Evolutionary conservation across 2,888 invertebrate genomes (phyloP).

Genomic region (Blomia tropicalis): DNA sequence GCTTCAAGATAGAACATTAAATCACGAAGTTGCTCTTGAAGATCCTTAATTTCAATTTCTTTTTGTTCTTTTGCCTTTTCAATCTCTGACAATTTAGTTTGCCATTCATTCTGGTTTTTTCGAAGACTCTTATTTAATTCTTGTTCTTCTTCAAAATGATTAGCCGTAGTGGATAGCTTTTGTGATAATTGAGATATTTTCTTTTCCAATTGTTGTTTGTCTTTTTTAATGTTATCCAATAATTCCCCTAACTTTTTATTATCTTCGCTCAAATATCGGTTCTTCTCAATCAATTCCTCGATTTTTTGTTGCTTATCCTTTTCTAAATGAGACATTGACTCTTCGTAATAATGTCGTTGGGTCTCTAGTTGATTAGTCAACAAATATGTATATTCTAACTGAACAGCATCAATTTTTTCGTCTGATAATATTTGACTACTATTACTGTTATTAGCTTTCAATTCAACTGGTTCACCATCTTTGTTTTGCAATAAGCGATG

Average conservation of each 20-base stretch:
- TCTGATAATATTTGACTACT: slow-evolving; percentile 33
- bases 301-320: slow-evolving; percentile 31
- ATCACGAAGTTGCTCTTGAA: slow-evolving; percentile 83
- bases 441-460: slow-evolving; percentile 21
- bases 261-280: slow-evolving; percentile 41
- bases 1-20: slow-evolving; percentile 93
- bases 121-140: slow-evolving; percentile 61
- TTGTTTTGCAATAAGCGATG: slow-evolving; percentile 91
- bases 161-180: slow-evolving; percentile 48
- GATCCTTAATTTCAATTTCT: slow-evolving; percentile 52
- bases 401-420: slow-evolving; percentile 83
- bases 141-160: slow-evolving; percentile 63
- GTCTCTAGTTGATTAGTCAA: slow-evolving; percentile 86
- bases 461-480: slow-evolving; percentile 78
- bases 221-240: slow-evolving; percentile 38
- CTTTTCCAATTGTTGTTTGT: slow-evolving; percentile 53
- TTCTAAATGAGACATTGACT: slow-evolving; percentile 46
- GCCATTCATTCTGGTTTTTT: slow-evolving; percentile 55
- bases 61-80: slow-evolving; percentile 41
- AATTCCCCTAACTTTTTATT: slow-evolving; percentile 33
- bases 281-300: slow-evolving; percentile 43
- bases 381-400: slow-evolving; percentile 88
- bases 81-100: slow-evolving; percentile 45
- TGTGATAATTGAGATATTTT: slow-evolving; percentile 39
- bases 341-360: slow-evolving; percentile 80